phyloP scores from a whole-genome alignment of 1,140 invertebrate species.

The Euwallacea fornicatus region DNA sequence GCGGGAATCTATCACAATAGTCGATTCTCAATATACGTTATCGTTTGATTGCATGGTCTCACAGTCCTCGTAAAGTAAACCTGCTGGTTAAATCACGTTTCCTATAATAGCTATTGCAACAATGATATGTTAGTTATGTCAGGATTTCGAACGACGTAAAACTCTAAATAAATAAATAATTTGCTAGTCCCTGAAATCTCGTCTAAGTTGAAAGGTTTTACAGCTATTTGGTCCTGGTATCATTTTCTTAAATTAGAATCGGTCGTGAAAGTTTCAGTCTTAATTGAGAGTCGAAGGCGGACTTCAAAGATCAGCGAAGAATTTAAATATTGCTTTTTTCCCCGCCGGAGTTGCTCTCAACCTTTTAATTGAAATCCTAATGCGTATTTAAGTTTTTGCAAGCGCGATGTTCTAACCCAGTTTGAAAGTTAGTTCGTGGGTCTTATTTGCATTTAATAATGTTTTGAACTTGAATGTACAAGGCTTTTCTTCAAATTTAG shows the following conservation, averaged over 20 bases:
- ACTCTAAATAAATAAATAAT: too few species aligned
- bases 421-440: neutral
- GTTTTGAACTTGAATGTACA: too few species aligned
- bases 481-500: too few species aligned
- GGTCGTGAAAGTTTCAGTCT: slow-evolving; percentile 5
- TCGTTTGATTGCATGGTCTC: slow-evolving; percentile 1
- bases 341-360: neutral
- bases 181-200: too few species aligned
- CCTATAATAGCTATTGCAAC: too few species aligned
- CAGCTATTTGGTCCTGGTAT: too few species aligned
- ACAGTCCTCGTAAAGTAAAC: neutral
- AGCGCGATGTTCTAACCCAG: neutral
- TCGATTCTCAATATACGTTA: slow-evolving; percentile 1
- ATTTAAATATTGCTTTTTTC: slow-evolving; percentile 12
- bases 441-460: neutral
- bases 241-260: slow-evolving; percentile 3
- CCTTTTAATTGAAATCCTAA: slow-evolving; percentile 15
- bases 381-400: slow-evolving; percentile 16
- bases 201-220: too few species aligned
- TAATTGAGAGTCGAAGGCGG: slow-evolving; percentile 12
- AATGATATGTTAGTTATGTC: too few species aligned
- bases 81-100: too few species aligned
- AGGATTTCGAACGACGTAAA: too few species aligned
- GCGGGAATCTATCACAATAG: slow-evolving; percentile 8
- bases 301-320: slow-evolving; percentile 14